phyloP scores from a whole-genome alignment of 2,113 vertebrate genomes.

The Boulengeromyrus knoepffleri region DNA sequence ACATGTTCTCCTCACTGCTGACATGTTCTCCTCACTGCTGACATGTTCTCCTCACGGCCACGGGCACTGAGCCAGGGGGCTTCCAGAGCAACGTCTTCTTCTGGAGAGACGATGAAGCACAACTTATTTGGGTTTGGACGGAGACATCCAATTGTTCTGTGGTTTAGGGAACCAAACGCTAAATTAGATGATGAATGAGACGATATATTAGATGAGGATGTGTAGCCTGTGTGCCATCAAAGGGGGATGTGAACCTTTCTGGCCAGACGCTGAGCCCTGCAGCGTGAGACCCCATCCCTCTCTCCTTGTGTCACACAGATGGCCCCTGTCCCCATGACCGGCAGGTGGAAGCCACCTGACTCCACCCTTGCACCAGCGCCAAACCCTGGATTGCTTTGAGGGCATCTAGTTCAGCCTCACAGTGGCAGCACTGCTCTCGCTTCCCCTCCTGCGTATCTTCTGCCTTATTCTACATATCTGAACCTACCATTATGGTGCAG shows the following conservation, averaged over 20 bases:
- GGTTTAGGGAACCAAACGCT: not conserved
- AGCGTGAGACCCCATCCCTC: too few species aligned
- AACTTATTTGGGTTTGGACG: not conserved
- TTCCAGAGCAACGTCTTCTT: conserved; percentile 68
- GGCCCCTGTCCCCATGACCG: too few species aligned
- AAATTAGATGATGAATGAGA: not conserved
- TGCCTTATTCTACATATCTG: not conserved
- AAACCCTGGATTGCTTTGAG: too few species aligned
- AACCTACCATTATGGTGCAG: not conserved
- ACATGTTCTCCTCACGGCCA: conserved; percentile 41
- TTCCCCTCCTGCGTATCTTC: conserved; percentile 17
- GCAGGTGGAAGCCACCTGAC: too few species aligned
- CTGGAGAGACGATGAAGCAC: conserved; percentile 68
- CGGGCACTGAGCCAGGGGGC: conserved; percentile 17
- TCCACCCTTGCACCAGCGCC: too few species aligned
- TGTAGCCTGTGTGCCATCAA: not conserved
- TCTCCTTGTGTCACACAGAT: too few species aligned
- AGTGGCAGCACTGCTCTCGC: conserved; percentile 58
- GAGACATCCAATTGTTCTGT: not conserved
- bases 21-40: conserved; percentile 49
- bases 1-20: conserved; percentile 33
- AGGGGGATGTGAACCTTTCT: not conserved
- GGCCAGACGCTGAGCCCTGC: not conserved
- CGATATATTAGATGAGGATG: too few species aligned
- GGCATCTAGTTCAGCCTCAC: too few species aligned